phyloP scores from a whole-genome alignment of 2,888 invertebrate genomes.

The Lasiommata megera region DNA sequence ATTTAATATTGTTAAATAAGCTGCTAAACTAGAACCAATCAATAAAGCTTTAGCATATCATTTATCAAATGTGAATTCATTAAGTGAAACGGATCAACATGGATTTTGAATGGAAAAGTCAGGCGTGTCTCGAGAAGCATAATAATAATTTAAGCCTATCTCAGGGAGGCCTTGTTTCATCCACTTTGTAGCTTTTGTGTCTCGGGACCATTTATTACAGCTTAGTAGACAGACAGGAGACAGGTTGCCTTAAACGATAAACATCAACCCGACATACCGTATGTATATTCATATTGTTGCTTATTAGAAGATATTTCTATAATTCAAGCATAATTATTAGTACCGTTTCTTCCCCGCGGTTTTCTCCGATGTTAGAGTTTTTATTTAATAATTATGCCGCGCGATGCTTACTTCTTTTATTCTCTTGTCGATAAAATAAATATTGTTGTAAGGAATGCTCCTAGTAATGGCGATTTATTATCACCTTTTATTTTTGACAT shows the following conservation, averaged over 20 bases:
- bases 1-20: too few relatives aligned
- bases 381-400: too few relatives aligned
- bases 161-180: constrained; percentile 49
- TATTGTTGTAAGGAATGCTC: too few relatives aligned
- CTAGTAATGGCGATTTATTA: too few relatives aligned
- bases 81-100: constrained; percentile 53
- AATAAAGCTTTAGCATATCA: neutral
- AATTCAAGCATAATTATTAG: too few relatives aligned
- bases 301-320: too few relatives aligned
- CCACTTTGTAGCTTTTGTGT: constrained; percentile 60
- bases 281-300: neutral
- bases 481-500: too few relatives aligned
- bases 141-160: constrained; percentile 62
- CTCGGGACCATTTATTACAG: constrained; percentile 26
- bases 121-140: constrained; percentile 40
- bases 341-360: too few relatives aligned
- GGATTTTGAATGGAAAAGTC: constrained; percentile 56
- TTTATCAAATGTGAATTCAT: constrained; percentile 29
- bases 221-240: constrained; percentile 7
- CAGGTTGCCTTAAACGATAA: neutral
- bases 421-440: too few relatives aligned
- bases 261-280: neutral
- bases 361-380: too few relatives aligned
- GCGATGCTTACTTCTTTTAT: too few relatives aligned
- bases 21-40: too few relatives aligned